These are phyloP conservation scores for Zaprionus ornatus DNA, from an alignment of 1,140 invertebrate species.

Conservation along the genomic window DNA sequence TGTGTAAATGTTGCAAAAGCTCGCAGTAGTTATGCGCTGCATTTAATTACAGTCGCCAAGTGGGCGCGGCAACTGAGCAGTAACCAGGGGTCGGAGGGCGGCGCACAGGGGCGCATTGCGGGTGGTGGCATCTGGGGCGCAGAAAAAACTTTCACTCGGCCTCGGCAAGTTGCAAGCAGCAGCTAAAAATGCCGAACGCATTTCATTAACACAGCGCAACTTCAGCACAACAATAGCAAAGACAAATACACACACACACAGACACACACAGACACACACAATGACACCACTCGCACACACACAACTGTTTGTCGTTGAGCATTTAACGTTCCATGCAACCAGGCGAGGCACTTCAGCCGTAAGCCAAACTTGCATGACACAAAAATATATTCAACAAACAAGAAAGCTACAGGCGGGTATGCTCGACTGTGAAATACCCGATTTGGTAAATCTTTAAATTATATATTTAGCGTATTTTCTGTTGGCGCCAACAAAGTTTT, in stretches of 20 bases:
- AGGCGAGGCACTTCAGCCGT: constrained; percentile 62
- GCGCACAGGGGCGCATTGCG: background rate
- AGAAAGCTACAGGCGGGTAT: too few relatives aligned
- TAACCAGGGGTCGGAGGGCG: background rate
- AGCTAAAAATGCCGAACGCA: constrained; percentile 71
- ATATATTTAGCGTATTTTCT: too few relatives aligned
- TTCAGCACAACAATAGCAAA: constrained; percentile 69
- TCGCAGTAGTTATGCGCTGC: constrained; percentile 73
- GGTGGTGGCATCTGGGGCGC: background rate
- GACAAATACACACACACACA: constrained; percentile 38
- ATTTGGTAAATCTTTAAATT: too few relatives aligned
- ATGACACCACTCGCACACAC: constrained; percentile 30
- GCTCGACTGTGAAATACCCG: too few relatives aligned
- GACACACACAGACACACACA: constrained; percentile 37
- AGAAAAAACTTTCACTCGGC: constrained; percentile 10
- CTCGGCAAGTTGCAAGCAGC: constrained; percentile 19
- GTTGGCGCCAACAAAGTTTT: too few relatives aligned
- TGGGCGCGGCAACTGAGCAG: constrained; percentile 15
- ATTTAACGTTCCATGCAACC: constrained; percentile 53
- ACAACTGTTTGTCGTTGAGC: constrained; percentile 58
- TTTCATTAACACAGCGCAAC: constrained; percentile 80
- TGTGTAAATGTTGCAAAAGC: constrained; percentile 57
- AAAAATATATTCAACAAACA: constrained; percentile 2
- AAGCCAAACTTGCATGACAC: constrained; percentile 65
- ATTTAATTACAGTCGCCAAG: constrained; percentile 75